A percentile compares a stretch with the other conserved stretches of the same genome.
These are phyloP conservation scores for Phylloscopus whistleri DNA, from an alignment of 2,113 vertebrate species.

Conservation along the genomic window DNA sequence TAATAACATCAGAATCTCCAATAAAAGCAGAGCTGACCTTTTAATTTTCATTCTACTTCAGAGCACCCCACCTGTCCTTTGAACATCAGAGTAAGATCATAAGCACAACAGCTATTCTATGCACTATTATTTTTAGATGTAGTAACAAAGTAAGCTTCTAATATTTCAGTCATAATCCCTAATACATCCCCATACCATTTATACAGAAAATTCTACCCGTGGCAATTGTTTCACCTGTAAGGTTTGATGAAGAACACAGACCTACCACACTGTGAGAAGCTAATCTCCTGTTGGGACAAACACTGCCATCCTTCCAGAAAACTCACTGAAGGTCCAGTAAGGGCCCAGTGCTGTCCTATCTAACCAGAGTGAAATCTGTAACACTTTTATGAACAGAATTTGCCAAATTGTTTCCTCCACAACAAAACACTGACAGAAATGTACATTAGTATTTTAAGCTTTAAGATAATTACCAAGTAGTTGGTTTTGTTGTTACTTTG, in stretches of 20 bases:
- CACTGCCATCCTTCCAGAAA: not conserved
- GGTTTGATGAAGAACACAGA: not conserved
- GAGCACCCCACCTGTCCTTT: not conserved
- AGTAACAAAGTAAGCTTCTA: not conserved
- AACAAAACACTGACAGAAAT: not conserved
- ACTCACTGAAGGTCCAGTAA: not conserved
- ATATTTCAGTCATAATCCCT: not conserved
- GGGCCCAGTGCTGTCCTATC: not conserved
- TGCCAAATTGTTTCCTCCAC: not conserved
- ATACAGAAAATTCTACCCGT: not conserved
- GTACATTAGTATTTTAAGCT: not conserved
- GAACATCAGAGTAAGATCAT: not conserved
- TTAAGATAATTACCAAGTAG: not conserved
- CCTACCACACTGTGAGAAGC: not conserved
- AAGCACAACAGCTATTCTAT: not conserved
- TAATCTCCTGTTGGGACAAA: not conserved
- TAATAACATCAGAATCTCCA: not conserved
- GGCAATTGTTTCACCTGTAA: not conserved
- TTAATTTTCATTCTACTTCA: not conserved
- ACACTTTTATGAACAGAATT: not conserved
- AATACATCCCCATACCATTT: not conserved
- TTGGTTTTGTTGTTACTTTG: not conserved
- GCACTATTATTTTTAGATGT: not conserved
- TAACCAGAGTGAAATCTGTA: not conserved
- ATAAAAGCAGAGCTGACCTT: not conserved